Base-by-base conservation (phyloP, 1,140 invertebrate species). In the Calliphora vicina region DNA sequence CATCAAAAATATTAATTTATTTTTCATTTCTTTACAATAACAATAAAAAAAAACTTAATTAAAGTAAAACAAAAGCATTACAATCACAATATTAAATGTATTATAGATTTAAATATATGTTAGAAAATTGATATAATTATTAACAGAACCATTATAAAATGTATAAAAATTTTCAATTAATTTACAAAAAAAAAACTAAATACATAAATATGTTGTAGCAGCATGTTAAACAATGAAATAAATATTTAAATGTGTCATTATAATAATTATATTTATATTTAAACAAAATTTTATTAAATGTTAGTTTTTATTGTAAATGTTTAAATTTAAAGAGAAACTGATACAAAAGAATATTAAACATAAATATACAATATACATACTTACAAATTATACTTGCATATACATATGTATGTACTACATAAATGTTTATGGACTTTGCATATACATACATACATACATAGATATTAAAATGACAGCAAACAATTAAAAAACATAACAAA, bases 41-140 rank as follows among this genome's bases (percentile, higher is more conserved):
- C n/a, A n/a, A n/a, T n/a, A n/a, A n/a, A n/a, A n/a, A n/a, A n/a
- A n/a, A n/a, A n/a, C n/a, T n/a, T 35, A 35, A 35, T 35, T 35
- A 35, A 67, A 67, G 9, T 67, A 67, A 67, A 67, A 67, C 57
- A 67, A 67, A 67, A 67, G 61, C 61, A 25, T 67, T 67, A 67
- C 61, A 67, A 67, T 67, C 61, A 67, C 61, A 67, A 67, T 67
- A 67, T 67, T 67, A 67, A 67, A 67, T 67, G 61, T 67, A 17
- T 67, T 67, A 23, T 67, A 23, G 10, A 23, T 67, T 23, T 67
- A 67, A 67, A n/a, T n/a, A n/a, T n/a, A n/a, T n/a, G n/a, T n/a
- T 67, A 67, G n/a, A 67, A 20, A 17, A 57, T n/a, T 57, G 6
- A n/a, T 25, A 67, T 25, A 23, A 67, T 3, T 23, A 9, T 23